phyloP scores from a whole-genome alignment of 2,888 invertebrate species.

The Ptychoptera contaminata region DNA sequence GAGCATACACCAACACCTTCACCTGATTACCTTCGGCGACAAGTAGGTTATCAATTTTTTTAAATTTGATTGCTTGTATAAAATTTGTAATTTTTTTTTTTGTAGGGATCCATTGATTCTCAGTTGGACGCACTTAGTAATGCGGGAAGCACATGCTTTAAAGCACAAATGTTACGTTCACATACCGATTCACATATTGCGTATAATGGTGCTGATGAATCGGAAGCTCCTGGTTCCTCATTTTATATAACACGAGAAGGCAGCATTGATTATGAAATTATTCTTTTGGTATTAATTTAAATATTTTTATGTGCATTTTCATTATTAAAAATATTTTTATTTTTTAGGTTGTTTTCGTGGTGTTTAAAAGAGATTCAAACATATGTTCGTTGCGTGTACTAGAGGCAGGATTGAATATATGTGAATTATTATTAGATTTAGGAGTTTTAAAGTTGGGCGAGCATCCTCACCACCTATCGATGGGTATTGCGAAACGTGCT shows the following conservation, averaged over 20 bases:
- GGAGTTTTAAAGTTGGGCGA: constrained; percentile 52
- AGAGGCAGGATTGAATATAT: constrained; percentile 81
- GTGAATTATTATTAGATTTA: constrained; percentile 82
- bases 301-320: neutral
- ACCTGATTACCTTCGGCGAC: constrained; percentile 69
- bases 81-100: constrained; percentile 5
- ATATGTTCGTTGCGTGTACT: constrained; percentile 78
- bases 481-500: constrained; percentile 28
- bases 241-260: constrained; percentile 92
- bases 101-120: constrained; percentile 68
- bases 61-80: neutral
- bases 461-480: constrained; percentile 29
- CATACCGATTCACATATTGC: constrained; percentile 88
- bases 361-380: constrained; percentile 68
- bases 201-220: constrained; percentile 70
- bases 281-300: constrained; percentile 35
- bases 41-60: constrained; percentile 32
- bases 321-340: neutral
- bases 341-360: constrained; percentile 56
- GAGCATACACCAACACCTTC: constrained; percentile 89
- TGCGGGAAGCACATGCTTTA: constrained; percentile 23
- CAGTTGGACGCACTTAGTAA: constrained; percentile 49
- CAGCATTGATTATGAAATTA: constrained; percentile 79
- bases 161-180: constrained; percentile 58
- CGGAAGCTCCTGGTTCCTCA: constrained; percentile 75